A percentile compares a stretch with the other conserved stretches of the same genome.
Conservation (phyloP, 2,888 invertebrate species). For the Melanophora roralis region DNA sequence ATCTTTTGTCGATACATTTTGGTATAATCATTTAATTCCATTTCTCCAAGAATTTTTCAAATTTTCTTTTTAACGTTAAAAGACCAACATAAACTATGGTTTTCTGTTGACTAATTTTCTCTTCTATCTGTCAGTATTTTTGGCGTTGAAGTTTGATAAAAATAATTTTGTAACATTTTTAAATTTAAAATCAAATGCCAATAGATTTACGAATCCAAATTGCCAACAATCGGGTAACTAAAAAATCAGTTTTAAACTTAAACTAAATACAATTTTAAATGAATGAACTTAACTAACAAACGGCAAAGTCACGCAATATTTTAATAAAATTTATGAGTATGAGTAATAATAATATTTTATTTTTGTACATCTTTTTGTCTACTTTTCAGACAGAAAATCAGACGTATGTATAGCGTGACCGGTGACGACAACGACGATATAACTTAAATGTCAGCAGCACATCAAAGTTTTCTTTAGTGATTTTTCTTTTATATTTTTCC, state of each 20-base stretch:
- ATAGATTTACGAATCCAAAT: conserved; percentile 42
- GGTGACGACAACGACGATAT: not conserved
- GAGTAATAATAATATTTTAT: not conserved
- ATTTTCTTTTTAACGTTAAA: too few species aligned
- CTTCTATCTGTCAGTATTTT: not conserved
- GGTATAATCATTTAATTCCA: too few species aligned
- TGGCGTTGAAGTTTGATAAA: conserved; percentile 34
- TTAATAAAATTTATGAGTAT: conserved; percentile 27
- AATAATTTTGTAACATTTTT: not conserved
- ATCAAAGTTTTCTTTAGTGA: not conserved
- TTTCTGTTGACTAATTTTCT: not conserved
- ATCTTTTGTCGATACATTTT: too few species aligned
- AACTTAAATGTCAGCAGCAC: conserved; percentile 30
- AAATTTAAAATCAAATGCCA: conserved; percentile 30
- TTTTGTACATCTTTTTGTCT: conserved; percentile 13
- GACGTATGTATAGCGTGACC: conserved; percentile 41
- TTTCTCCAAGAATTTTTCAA: too few species aligned
- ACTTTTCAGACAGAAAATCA: conserved; percentile 25
- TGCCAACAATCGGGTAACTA: conserved; percentile 30
- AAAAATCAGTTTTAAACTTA: conserved; percentile 40
- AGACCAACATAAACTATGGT: too few species aligned
- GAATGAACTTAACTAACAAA: conserved; percentile 30
- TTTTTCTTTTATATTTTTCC: not conserved
- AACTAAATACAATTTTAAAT: conserved; percentile 45
- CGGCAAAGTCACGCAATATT: conserved; percentile 58